Base-by-base conservation (phyloP, 30 jellyfish, hydroid and myxozoan genomes). In the Aurelia sp. region DNA sequence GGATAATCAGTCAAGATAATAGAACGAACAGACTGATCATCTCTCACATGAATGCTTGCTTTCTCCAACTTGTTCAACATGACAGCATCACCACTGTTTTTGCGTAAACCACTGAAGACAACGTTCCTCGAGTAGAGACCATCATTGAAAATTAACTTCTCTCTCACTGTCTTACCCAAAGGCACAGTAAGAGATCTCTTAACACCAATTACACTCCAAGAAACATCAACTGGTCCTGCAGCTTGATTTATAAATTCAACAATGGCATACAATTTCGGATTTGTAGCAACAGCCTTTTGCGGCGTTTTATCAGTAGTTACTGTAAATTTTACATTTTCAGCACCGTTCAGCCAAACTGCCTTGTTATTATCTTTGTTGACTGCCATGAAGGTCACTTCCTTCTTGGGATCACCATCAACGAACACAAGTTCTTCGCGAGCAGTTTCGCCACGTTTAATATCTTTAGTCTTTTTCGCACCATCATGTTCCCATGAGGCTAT, bases 231-330 rank as follows among this genome's bases (percentile, higher is more conserved):
- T n/a, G 69, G 69, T 18, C 69, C 69, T 21, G 69, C 23, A 21
- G 33, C 23, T 18, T 59, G 23, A 12, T 59, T 59, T 59, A 59
- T 59, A 21, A 59, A 18, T 13, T 59, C 33, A n/a, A 62, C 70
- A 63, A 62, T 66, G 7, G 64, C 44, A 64, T 19, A 78, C 51
- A 20, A 15, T 6, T 77, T 69, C 22, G 33, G 62, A 47, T 40
- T 58, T 27, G 74, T 74, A 13, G 74, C 74, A 18, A 74, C 74
- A 18, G 40, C 86, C 57, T 57, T 51, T 57, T 17, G 74, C 57
- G 74, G n/a, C 21, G 13, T 74, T 48, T 23, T 74, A 55, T 74
- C 86, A 33, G 7, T 33, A 33, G 86, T 58, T 31, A 74, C 86
- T 11, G 55, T 18, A 16, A 74, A 74, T 30, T 44, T 37, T 15